Base-by-base conservation (phyloP, 37 sponge, comb jelly and placozoan species). In the Aplysina aerophoba region DNA sequence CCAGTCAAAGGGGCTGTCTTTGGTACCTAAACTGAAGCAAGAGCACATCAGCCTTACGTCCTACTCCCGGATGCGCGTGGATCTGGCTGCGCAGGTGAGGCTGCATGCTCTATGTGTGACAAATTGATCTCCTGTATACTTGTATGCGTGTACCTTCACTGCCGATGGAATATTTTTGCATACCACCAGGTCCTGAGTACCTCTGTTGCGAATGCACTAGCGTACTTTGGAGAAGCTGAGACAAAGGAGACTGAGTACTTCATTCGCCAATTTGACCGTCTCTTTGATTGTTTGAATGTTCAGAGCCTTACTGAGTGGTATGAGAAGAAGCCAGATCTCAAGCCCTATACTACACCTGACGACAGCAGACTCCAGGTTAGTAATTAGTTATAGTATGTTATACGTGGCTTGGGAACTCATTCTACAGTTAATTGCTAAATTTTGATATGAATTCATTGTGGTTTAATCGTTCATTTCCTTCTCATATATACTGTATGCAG, bases 211-310 rank as follows among this genome's bases (percentile, higher is more conserved):
- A 55, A 89, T 60, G 84, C 82, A 55, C 27, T 85, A n/a, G 77
- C 14, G 14, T 78, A 55, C 16, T 83, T 44, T 81, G 87, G 73
- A 31, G 58, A 71, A 19, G 36, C 17, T 27, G 66, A 74, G 27
- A 83, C 83, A 5, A 50, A 30, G 0, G 90, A 85, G 25, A 85
- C 90, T 25, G 59, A 80, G 31, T 54, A 35, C 19, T 84, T 89
- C 80, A 39, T 77, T 11, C 0, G 39, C 15, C 54, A 16, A 1
- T 79, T 89, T 77, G 84, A 89, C 34, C 40, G 53, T 0, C 84
- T 89, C 25, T 84, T 89, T 79, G 89, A 89, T 73, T 84, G 80
- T 65, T 37, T 89, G 2, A 89, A 89, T 84, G 85, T 84, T 0
- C 30, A 86, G 3, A 69, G 75, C 24, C 2, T 44, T 30, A 4